These are phyloP conservation scores for Orthonychiurus folsomi DNA, from an alignment of 2,888 invertebrate genomes.

Conservation along the genomic window DNA sequence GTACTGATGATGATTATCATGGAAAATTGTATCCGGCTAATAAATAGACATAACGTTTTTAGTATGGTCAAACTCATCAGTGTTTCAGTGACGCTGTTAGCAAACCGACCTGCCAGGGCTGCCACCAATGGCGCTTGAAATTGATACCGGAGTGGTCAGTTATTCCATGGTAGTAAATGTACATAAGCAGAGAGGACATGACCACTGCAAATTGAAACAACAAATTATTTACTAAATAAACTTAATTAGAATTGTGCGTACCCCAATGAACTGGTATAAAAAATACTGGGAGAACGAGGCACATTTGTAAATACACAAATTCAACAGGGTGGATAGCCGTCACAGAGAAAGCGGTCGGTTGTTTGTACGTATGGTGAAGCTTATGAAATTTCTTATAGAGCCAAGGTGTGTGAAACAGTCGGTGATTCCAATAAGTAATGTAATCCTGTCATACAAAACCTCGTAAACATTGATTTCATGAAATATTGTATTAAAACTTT, in stretches of 20 bases:
- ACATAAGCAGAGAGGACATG: conserved; percentile 47
- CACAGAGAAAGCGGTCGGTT: conserved; percentile 65
- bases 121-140: conserved; percentile 65
- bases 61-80: conserved; percentile 41
- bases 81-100: conserved; percentile 25
- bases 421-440: conserved; percentile 57
- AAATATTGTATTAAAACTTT: conserved; percentile 10
- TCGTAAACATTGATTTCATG: conserved; percentile 2
- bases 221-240: conserved; percentile 8
- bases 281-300: conserved; percentile 55
- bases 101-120: conserved; percentile 51
- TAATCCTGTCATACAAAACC: conserved; percentile 50
- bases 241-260: conserved; percentile 48
- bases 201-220: conserved; percentile 44
- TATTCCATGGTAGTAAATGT: conserved; percentile 63
- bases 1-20: conserved; percentile 69
- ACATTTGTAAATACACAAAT: conserved; percentile 56
- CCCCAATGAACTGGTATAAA: conserved; percentile 58
- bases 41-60: too few species aligned
- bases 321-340: conserved; percentile 66
- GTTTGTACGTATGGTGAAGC: conserved; percentile 64
- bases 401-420: conserved; percentile 59
- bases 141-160: conserved; percentile 66
- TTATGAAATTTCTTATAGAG: conserved; percentile 64
- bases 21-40: conserved; percentile 63